A percentile compares a stretch with the other conserved stretches of the same genome.
These are phyloP conservation scores for Nesogale talazaci DNA, from an alignment of 2,113 vertebrate genomes.

Conservation along the genomic window DNA sequence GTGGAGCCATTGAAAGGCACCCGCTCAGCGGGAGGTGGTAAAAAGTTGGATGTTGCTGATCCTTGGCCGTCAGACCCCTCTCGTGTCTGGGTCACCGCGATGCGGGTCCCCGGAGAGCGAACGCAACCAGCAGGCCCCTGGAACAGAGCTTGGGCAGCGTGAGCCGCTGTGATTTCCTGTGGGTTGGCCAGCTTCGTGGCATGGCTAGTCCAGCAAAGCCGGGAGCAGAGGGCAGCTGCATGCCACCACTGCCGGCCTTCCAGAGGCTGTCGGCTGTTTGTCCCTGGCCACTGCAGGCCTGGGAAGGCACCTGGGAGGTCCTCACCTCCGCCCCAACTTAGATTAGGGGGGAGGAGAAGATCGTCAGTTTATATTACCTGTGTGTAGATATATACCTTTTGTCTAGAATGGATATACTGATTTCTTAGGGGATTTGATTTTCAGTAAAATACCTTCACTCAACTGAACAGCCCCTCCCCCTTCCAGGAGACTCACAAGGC, in stretches of 20 bases:
- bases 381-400: too few relatives aligned
- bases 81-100: background rate
- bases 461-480: background rate
- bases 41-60: background rate
- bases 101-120: background rate
- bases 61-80: background rate
- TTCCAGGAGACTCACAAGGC: background rate
- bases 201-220: background rate
- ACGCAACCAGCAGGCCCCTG: constrained; percentile 1
- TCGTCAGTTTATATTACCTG: background rate
- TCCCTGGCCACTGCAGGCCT: background rate
- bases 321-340: background rate
- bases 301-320: background rate
- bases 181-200: background rate
- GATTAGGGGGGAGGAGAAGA: background rate
- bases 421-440: constrained; percentile 25
- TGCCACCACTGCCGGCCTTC: background rate
- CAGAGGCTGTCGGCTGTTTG: background rate
- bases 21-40: background rate
- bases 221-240: background rate
- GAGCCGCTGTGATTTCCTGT: background rate
- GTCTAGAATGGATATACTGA: background rate
- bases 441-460: background rate
- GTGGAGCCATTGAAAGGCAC: background rate
- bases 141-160: background rate